phyloP scores from a whole-genome alignment of 2,113 vertebrate genomes.

The Gila orcuttii region DNA sequence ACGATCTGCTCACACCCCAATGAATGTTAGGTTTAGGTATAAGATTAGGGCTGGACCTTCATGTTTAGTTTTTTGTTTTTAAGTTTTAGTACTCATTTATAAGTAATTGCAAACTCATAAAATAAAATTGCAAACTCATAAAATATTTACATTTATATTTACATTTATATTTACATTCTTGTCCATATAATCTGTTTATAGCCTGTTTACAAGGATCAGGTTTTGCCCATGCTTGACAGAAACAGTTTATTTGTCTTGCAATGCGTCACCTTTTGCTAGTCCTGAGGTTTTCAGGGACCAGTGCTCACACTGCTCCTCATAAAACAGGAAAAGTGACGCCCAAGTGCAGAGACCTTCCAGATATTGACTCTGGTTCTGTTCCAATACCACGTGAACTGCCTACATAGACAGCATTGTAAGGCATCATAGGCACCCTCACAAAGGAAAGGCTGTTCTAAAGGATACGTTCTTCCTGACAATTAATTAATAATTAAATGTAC shows the following conservation, averaged over 20 bases:
- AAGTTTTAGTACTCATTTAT: not conserved
- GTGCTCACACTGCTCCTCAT: conserved; percentile 44
- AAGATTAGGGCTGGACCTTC: no score
- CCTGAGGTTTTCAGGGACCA: conserved; percentile 51
- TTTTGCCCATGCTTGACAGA: not conserved
- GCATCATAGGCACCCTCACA: not conserved
- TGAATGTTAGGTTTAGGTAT: no score
- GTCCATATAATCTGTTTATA: not conserved
- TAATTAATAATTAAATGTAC: no score
- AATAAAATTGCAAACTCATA: no score
- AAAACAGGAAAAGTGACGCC: conserved; percentile 42
- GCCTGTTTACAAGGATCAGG: not conserved
- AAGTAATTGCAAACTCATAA: no score
- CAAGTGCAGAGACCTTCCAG: conserved; percentile 41
- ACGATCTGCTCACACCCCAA: no score
- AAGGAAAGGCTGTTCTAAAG: not conserved
- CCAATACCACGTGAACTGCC: not conserved
- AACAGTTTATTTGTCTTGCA: conserved; percentile 43
- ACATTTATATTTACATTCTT: not conserved
- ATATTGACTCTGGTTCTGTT: conserved; percentile 51
- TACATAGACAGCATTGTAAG: not conserved
- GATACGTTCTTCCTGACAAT: not conserved
- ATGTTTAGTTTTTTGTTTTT: no score
- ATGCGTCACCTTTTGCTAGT: conserved; percentile 36
- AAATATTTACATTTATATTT: no score